phyloP scores from a whole-genome alignment of 2,888 invertebrate species.

The Adelphocoris suturalis region DNA sequence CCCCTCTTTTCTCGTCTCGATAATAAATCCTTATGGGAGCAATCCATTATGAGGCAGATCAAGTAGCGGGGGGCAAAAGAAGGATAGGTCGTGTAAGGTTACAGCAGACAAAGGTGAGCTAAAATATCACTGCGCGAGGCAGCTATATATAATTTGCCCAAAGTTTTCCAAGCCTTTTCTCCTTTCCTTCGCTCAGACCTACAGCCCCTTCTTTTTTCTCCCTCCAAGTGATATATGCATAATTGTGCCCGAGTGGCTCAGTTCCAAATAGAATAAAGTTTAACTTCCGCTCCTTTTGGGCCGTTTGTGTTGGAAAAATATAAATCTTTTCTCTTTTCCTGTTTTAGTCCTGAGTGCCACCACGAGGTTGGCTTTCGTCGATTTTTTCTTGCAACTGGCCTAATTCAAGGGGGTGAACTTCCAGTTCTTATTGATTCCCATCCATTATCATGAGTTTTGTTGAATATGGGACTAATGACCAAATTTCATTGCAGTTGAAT shows the following conservation, averaged over 20 bases:
- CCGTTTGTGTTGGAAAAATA: conserved; percentile 68
- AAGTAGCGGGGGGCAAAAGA: conserved; percentile 29
- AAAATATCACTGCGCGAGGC: conserved; percentile 67
- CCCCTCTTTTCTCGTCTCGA: conserved; percentile 17
- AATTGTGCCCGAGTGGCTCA: conserved; percentile 71
- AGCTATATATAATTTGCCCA: conserved; percentile 67
- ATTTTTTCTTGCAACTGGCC: conserved; percentile 3
- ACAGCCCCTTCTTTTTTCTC: conserved; percentile 20
- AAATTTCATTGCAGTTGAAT: too few relatives aligned
- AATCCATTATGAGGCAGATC: conserved; percentile 62
- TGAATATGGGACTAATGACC: too few relatives aligned
- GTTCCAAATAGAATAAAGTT: conserved; percentile 72
- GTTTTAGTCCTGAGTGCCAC: conserved; percentile 22
- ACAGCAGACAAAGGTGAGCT: conserved; percentile 68
- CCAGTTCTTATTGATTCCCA: background rate
- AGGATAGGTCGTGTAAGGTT: conserved; percentile 66
- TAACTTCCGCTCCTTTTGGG: conserved; percentile 64
- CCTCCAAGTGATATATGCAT: conserved; percentile 69
- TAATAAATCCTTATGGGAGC: conserved; percentile 60
- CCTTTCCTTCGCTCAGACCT: conserved; percentile 54
- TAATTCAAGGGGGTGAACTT: background rate
- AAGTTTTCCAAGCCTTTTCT: conserved; percentile 60
- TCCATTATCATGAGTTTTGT: background rate
- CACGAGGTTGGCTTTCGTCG: background rate
- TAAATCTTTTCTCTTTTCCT: conserved; percentile 60